Base-by-base conservation (phyloP, 2,113 vertebrate species). In the Brienomyrus brachyistius region DNA sequence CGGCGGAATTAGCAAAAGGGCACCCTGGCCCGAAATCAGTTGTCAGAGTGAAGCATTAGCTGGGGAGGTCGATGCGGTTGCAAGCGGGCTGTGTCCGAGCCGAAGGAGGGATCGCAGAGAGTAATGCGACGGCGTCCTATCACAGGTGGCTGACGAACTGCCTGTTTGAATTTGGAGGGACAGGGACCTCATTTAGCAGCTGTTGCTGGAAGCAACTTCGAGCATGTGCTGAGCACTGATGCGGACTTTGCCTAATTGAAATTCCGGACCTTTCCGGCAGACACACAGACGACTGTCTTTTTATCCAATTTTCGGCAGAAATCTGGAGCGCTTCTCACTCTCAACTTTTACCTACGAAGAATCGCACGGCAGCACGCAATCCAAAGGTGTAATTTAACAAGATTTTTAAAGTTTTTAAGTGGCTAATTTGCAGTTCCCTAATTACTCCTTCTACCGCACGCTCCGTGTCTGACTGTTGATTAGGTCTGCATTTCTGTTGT, bases 201-300 rank as follows among this genome's bases (percentile, higher is more conserved):
- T 87, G 85, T 40, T 87, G 50, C 48, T 8, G 85, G 50, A 84
- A 87, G 85, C 85, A 4, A 5, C 50, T 54, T 31, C 0, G 51
- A 27, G 50, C 50, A 56, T 48, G 51, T 54, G 85, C 48, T 35
- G n/a, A 40, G 50, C 27, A 35, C 27, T 54, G 50, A 35, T 56
- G 85, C 51, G 11, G 31, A 27, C n/a, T 70, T 27, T 1, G 85
- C 85, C 23, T 52, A 56, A 87, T 87, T 87, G 50, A 87, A 87
- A 87, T 87, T 87, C 50, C n/a, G 85, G n/a, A 87, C 50, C 23
- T 87, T 27, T 87, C 48, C 15, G 85, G 11, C 51, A 87, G 31
- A 87, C 48, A 87, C 51, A 87, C 85, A 87, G n/a, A 87, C 27
- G 50, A 52, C 48, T 54, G 31, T 35, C 85, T 87, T 56, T 51